Evolutionary conservation across 2,888 invertebrate species (phyloP).

Genomic region (Drosophila macrospina): DNA sequence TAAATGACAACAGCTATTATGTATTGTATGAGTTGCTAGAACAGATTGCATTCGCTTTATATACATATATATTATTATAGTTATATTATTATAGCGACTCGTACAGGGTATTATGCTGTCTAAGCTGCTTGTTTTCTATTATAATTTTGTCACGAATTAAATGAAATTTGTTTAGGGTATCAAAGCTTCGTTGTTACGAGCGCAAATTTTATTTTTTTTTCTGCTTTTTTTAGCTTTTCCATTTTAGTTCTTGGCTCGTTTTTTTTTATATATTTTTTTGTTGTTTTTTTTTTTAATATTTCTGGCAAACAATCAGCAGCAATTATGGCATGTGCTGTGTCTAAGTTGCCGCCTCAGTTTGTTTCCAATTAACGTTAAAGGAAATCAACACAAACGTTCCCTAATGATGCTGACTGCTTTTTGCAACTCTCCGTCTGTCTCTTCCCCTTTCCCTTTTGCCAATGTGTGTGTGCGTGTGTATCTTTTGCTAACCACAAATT

Average conservation of each 20-base stretch:
- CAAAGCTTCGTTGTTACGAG: no score
- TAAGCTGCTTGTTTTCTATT: no score
- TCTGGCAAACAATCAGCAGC: conserved; percentile 69
- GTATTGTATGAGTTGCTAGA: no score
- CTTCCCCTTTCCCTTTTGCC: background rate
- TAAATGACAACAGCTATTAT: no score
- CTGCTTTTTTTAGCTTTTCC: conserved; percentile 1
- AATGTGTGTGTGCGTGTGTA: conserved; percentile 2
- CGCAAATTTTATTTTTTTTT: background rate
- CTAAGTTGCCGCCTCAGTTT: conserved; percentile 21
- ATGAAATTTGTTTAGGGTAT: no score
- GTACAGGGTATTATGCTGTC: no score
- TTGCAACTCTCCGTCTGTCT: background rate
- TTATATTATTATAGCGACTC: no score
- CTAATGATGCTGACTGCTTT: conserved; percentile 59
- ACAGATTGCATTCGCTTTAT: no score
- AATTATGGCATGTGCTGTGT: conserved; percentile 53
- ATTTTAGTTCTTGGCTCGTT: conserved; percentile 24
- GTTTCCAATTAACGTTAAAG: conserved; percentile 67
- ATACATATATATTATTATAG: no score
- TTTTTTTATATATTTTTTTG: no score
- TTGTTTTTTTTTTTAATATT: background rate
- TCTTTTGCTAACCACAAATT: conserved; percentile 70
- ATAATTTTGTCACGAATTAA: no score
- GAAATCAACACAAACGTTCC: conserved; percentile 61